phyloP scores from a whole-genome alignment of 2,888 invertebrate species.

The Acanthosepion esculentum region DNA sequence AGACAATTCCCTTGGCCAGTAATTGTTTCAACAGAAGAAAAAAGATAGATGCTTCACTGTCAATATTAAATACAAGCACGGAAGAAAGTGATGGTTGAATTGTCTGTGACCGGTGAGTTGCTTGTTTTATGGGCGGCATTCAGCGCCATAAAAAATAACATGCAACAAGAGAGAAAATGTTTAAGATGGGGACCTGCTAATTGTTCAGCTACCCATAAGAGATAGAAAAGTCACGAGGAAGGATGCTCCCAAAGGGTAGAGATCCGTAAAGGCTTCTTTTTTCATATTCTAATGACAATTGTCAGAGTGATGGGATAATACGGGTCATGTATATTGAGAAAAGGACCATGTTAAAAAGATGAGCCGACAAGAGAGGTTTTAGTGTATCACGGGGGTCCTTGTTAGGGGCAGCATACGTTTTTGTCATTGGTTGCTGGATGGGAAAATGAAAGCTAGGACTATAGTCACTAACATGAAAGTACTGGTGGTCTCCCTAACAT shows the following conservation, averaged over 20 bases:
- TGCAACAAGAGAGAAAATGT: background rate
- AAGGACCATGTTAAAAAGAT: background rate
- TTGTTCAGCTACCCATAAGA: background rate
- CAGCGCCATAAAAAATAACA: background rate
- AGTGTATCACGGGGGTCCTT: background rate
- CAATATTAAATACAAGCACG: background rate
- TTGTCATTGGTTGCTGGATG: background rate
- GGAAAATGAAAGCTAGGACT: background rate
- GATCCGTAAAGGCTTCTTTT: background rate
- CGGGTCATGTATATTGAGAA: background rate
- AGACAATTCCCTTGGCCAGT: background rate
- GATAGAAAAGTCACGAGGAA: background rate
- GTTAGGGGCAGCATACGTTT: background rate
- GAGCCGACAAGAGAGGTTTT: background rate
- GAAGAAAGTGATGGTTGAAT: slow-evolving; percentile 9
- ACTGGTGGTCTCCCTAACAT: background rate
- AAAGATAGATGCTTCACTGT: background rate
- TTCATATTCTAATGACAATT: background rate
- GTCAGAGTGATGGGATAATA: slow-evolving; percentile 11
- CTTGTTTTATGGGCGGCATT: background rate
- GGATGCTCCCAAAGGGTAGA: background rate
- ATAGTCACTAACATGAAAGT: background rate
- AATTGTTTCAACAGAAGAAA: background rate
- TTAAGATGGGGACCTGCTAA: background rate
- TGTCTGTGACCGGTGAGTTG: background rate